Percentiles rank a stretch among this genome's conserved stretches.
Evolutionary conservation across 2,888 invertebrate species (phyloP).

Genomic region (Papilio elwesi): DNA sequence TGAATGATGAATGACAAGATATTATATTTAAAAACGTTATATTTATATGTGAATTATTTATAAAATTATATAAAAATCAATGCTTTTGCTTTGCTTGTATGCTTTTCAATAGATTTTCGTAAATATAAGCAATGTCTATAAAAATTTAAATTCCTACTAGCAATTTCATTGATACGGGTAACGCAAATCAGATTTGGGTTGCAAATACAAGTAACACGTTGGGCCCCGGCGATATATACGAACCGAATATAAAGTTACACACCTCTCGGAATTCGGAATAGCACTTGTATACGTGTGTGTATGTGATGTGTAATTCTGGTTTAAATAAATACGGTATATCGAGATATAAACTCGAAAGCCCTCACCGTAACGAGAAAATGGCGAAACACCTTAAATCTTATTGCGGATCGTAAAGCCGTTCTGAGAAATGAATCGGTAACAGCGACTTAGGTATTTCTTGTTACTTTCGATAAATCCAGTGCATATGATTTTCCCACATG

Average conservation of each 20-base stretch:
- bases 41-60: no score
- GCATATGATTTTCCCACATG: no score
- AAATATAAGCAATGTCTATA: background rate
- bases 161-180: background rate
- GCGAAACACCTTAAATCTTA: conserved; percentile 33
- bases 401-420: conserved; percentile 28
- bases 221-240: background rate
- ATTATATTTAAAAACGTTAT: no score
- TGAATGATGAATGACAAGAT: no score
- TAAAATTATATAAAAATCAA: no score
- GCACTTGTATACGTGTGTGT: background rate
- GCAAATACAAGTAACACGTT: background rate
- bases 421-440: conserved; percentile 21
- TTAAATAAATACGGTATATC: conserved; percentile 11
- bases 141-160: background rate
- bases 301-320: background rate
- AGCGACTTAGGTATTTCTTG: background rate
- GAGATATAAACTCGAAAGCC: background rate
- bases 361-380: conserved; percentile 7
- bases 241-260: conserved; percentile 10
- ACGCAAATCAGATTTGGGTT: conserved; percentile 1
- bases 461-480: background rate
- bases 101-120: no score
- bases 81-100: no score
- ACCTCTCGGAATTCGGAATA: conserved; percentile 1